Evolutionary conservation across 2,113 vertebrate species (phyloP).

Genomic region (Lichenostomus cassidix): DNA sequence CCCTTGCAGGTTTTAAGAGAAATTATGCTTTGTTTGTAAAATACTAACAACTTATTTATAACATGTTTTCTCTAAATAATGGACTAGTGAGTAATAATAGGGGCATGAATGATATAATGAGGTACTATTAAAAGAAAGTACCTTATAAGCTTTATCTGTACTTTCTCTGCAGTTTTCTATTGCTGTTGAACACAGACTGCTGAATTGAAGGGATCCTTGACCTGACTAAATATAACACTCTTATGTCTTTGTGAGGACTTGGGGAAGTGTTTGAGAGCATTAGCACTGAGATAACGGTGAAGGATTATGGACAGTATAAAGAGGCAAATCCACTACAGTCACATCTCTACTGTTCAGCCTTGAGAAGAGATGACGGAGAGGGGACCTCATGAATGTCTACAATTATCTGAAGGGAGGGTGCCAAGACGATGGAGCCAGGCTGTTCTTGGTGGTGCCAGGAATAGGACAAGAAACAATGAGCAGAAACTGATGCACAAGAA

Average conservation of each 20-base stretch:
- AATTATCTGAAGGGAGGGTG: not conserved
- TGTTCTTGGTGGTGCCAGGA: not conserved
- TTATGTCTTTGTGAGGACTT: not conserved
- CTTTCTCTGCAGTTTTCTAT: not conserved
- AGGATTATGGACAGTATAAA: not conserved
- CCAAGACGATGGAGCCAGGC: fast-evolving
- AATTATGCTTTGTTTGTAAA: not conserved
- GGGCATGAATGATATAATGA: not conserved
- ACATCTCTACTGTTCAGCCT: not conserved
- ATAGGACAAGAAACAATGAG: not conserved
- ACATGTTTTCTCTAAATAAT: not conserved
- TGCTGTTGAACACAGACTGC: not conserved
- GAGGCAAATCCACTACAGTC: not conserved
- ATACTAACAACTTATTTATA: not conserved
- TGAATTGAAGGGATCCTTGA: not conserved
- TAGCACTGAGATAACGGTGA: not conserved
- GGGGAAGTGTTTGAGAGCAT: not conserved
- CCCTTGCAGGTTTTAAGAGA: not conserved
- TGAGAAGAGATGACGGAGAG: not conserved
- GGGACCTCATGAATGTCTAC: not conserved
- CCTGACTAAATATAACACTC: not conserved
- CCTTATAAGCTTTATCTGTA: not conserved
- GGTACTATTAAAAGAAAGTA: not conserved
- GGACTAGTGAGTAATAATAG: not conserved
- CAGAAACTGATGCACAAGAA: not conserved